Percentiles rank a stretch among this genome's conserved stretches.
These are phyloP conservation scores for Drosophila aldrichi DNA, from an alignment of 2,888 invertebrate genomes.

Conservation along the genomic window DNA sequence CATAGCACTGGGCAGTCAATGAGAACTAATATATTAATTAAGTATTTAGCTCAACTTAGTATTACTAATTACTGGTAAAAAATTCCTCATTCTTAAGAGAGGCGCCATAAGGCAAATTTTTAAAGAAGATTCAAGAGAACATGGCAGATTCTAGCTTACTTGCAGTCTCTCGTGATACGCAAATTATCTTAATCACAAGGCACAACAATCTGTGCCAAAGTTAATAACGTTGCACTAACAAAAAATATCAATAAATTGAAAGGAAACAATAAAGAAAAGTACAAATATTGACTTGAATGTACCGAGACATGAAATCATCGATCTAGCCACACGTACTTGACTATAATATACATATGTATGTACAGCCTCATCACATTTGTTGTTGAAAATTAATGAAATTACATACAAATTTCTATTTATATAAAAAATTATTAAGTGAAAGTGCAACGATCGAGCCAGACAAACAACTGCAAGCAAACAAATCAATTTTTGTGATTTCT, in stretches of 20 bases:
- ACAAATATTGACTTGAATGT: background rate
- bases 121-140: background rate
- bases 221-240: background rate
- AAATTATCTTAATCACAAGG: background rate
- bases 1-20: background rate
- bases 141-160: background rate
- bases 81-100: too few species aligned
- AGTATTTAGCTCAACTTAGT: background rate
- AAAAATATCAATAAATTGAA: background rate
- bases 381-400: conserved; percentile 26
- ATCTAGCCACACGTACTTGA: background rate
- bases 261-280: background rate
- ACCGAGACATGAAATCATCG: background rate
- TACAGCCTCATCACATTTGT: conserved; percentile 17
- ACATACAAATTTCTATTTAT: conserved; percentile 61
- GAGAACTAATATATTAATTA: background rate
- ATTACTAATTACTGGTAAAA: background rate
- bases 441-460: conserved; percentile 36
- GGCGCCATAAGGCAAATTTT: too few species aligned
- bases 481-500: conserved; percentile 45
- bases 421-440: conserved; percentile 52
- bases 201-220: background rate
- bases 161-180: too few species aligned
- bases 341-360: background rate
- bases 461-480: conserved; percentile 24